Evolutionary conservation across 2,888 invertebrate species (phyloP).

Genomic region (Stenodema calcarata): DNA sequence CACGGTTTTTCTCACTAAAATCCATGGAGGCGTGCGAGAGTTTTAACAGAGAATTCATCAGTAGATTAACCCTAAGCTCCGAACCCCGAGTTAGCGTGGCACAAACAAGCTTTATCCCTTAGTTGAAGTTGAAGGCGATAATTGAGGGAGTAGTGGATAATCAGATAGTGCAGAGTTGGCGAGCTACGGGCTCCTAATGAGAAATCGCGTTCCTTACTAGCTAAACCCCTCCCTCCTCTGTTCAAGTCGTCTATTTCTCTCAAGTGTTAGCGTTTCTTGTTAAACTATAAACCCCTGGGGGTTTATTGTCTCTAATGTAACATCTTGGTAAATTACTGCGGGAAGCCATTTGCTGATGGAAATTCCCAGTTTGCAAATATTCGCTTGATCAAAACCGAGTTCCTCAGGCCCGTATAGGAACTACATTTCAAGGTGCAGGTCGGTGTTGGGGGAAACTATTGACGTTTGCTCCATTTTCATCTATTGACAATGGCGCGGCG

Average conservation of each 20-base stretch:
- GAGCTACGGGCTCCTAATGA: neutral
- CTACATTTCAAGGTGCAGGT: too few relatives aligned
- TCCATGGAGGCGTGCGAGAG: neutral
- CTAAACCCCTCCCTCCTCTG: neutral
- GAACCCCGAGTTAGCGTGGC: constrained; percentile 1
- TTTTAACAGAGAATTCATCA: constrained; percentile 13
- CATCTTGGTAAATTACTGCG: neutral
- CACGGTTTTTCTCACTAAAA: neutral
- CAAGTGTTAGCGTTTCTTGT: neutral
- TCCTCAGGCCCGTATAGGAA: too few relatives aligned
- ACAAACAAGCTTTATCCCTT: constrained; percentile 35
- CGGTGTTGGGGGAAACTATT: too few relatives aligned
- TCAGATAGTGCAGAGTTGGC: constrained; percentile 17
- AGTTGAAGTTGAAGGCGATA: constrained; percentile 27
- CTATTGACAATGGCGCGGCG: too few relatives aligned
- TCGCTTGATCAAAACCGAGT: neutral
- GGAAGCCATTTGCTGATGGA: neutral
- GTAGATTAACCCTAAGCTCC: constrained; percentile 5
- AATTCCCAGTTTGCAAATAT: neutral
- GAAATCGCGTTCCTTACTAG: neutral
- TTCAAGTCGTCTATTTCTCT: neutral
- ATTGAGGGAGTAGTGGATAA: constrained; percentile 36
- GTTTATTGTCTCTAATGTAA: neutral
- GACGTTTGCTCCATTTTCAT: too few relatives aligned
- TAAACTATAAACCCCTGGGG: neutral